Base-by-base conservation (phyloP, 2,888 invertebrate genomes). In the Dione vanillae region DNA sequence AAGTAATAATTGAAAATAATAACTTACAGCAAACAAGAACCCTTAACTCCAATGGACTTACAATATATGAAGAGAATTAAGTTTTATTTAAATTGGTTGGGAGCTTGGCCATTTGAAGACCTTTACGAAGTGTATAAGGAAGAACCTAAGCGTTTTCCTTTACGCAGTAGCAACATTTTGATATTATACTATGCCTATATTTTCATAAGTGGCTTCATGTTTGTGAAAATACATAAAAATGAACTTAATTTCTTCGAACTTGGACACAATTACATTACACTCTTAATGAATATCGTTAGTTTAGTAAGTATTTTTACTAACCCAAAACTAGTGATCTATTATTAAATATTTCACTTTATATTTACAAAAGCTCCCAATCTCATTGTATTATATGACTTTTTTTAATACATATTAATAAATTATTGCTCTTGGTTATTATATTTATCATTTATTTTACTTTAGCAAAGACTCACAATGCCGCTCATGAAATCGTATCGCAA, bases 61-160 rank as follows among this genome's bases (percentile, higher is more conserved):
- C 45, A 19, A n/a, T 64, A 64, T 37, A 64, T 64, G 52, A 54
- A 56, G 27, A 41, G 45, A 14, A 14, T 56, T 0, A 52, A 56
- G 40, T 69, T 64, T 40, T 64, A 64, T 35, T 45, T 69, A 10
- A 45, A 64, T 40, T 19, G 45, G 19, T 12, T 69, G 19, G 51
- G 54, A 9, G 64, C 35, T 1, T 69, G 69, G 69, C 69, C 69
- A 3, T 69, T 45, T 64, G 20, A 54, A 37, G 69, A 69, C 19
- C 19, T 69, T 0, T 56, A 69, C n/a, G 35, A 45, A n/a, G 19
- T 19, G n/a, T 54, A 47, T 56, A 56, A 56, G 16, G 67, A 69
- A 37, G 47, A 41, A n/a, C 27, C 64, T 10, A 69, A 19, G 9
- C 14, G 27, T n/a, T 7, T 56, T 5, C 62, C 64, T 0, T 47